Base-by-base conservation (phyloP, 1,140 invertebrate genomes). In the Helicoverpa zea region DNA sequence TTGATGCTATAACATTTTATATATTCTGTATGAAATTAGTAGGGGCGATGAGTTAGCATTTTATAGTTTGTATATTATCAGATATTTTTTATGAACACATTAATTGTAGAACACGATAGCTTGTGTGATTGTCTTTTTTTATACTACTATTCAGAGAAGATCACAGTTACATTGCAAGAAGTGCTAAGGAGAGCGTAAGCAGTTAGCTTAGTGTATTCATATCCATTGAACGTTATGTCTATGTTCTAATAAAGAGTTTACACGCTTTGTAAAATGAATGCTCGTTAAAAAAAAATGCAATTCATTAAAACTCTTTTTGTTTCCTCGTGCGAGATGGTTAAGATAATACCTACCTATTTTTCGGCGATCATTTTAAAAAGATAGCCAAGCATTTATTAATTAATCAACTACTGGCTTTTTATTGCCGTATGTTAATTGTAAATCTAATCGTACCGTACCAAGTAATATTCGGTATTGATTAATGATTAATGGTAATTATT, bases 11-110 rank as follows among this genome's bases (percentile, higher is more conserved):
- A 70, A 70, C 51, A 29, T 47, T 47, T 2, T 23, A 23, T 52
- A 18, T 16, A 70, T 30, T 70, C 12, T 52, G 18, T 68, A 51
- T 70, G 18, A 52, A 70, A 52, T 70, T 29, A 70, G 4, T 13
- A 70, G n/a, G 4, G 18, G 12, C 12, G 23, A 52, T 7, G 47
- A 29, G 47, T 70, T 68, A 52, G 16, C 1, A 3, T 23, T 52
- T 52, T 68, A 52, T 70, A 51, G 14, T 13, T 47, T 1, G 0
- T 29, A 29, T 59, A 23, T 59, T 59, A 12, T 1, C 23, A 58
- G 29, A 43, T 64, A 56, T 18, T 58, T 58, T 58, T n/a, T 58
- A 16, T 58, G n/a, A 58, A 16, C 18, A 16, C 16, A 16, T 56
- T 3, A 35, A 35, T 35, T 3, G 35, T 35, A 35, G 35, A 35